Percentiles rank a stretch among this genome's conserved stretches.
These are phyloP conservation scores for Aradophagus sp. DNA, from an alignment of 1,140 invertebrate genomes.

Conservation along the genomic window DNA sequence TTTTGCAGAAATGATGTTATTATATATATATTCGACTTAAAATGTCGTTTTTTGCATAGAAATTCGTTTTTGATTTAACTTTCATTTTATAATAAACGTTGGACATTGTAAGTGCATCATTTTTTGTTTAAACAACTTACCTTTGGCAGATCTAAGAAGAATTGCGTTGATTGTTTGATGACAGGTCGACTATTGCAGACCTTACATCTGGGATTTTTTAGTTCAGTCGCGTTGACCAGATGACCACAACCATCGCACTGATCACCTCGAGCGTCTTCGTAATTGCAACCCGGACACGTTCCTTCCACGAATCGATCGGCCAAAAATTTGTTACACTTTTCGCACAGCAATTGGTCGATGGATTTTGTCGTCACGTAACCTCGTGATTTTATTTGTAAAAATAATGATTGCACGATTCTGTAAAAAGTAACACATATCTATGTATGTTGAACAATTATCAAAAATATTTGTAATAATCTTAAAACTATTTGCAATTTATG, in stretches of 20 bases:
- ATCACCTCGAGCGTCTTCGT: slow-evolving; percentile 96
- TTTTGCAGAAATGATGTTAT: too few species aligned
- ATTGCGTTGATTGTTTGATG: slow-evolving; percentile 87
- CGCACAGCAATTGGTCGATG: slow-evolving; percentile 94
- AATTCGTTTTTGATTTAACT: too few species aligned
- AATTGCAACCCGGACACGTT: slow-evolving; percentile 95
- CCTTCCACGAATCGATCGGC: slow-evolving; percentile 96
- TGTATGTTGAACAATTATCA: too few species aligned
- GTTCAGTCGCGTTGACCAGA: slow-evolving; percentile 94
- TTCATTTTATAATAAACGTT: too few species aligned
- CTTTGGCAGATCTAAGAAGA: slow-evolving; percentile 95
- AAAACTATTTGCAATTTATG: too few species aligned
- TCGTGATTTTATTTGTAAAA: slow-evolving; percentile 87
- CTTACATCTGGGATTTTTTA: slow-evolving; percentile 94
- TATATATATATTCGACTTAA: too few species aligned
- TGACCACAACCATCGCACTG: slow-evolving; percentile 99
- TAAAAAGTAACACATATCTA: too few species aligned
- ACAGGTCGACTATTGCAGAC: slow-evolving; percentile 86
- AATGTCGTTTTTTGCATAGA: too few species aligned
- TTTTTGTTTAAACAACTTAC: slow-evolving; percentile 60
- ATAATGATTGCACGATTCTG: slow-evolving; percentile 91
- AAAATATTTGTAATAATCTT: too few species aligned
- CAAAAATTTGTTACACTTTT: slow-evolving; percentile 88
- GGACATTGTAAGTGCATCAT: too few species aligned
- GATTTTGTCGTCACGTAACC: slow-evolving; percentile 88